These are phyloP conservation scores for Oncorhynchus gorbuscha DNA, from an alignment of 2,113 vertebrate genomes.

Conservation along the genomic window DNA sequence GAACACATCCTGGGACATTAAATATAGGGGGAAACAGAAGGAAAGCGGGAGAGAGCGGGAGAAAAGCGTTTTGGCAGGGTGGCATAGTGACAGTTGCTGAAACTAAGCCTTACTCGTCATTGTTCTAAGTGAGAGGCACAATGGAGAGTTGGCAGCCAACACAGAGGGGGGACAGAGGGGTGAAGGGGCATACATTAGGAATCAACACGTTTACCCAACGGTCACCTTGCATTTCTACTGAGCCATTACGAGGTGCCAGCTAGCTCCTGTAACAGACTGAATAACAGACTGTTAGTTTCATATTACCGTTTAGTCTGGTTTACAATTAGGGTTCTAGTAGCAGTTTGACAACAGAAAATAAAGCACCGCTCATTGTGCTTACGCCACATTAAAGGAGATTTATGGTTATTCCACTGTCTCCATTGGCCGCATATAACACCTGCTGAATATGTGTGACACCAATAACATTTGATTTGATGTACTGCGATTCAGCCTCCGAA, in stretches of 20 bases:
- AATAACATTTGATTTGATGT: too few species aligned
- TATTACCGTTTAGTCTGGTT: neutral
- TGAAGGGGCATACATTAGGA: slow-evolving; percentile 13
- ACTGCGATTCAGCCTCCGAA: too few species aligned
- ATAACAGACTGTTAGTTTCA: neutral
- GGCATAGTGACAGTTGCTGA: slow-evolving; percentile 70
- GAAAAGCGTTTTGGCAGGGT: slow-evolving; percentile 4
- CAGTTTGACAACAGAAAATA: neutral
- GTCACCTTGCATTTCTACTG: slow-evolving; percentile 9
- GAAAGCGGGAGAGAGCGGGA: slow-evolving; percentile 1
- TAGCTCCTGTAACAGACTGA: neutral
- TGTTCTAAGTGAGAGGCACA: slow-evolving; percentile 79
- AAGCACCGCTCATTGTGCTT: neutral
- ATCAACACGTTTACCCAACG: slow-evolving; percentile 30
- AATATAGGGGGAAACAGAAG: neutral
- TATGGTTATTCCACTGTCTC: too few species aligned
- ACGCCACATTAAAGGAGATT: neutral
- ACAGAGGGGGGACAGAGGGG: slow-evolving; percentile 2
- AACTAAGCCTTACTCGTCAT: slow-evolving; percentile 79
- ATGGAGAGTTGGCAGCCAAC: slow-evolving; percentile 68
- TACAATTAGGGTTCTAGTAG: neutral
- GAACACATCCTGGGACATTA: slow-evolving; percentile 6
- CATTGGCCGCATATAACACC: too few species aligned
- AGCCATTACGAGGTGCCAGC: neutral
- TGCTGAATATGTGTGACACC: too few species aligned